phyloP scores from a whole-genome alignment of 2,888 invertebrate genomes.

The Rosalia funebris region DNA sequence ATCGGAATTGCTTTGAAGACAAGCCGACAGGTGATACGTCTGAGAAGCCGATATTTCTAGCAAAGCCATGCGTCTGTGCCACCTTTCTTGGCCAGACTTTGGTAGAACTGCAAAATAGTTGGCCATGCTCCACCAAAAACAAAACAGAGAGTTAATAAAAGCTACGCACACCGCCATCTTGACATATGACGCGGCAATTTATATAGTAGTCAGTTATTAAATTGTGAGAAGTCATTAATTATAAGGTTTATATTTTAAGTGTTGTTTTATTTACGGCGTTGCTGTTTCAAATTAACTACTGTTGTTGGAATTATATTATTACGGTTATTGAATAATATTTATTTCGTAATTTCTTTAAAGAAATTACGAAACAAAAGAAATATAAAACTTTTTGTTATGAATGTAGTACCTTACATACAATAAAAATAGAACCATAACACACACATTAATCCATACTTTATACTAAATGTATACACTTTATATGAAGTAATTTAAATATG shows the following conservation, averaged over 20 bases:
- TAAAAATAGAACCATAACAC: too few relatives aligned
- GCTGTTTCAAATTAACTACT: conserved; percentile 22
- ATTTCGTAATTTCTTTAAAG: too few relatives aligned
- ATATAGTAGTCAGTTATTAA: conserved; percentile 57
- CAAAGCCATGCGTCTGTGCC: conserved; percentile 47
- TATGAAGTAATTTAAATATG: too few relatives aligned
- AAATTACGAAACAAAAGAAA: too few relatives aligned
- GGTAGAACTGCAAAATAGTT: conserved; percentile 49
- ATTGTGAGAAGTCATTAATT: conserved; percentile 58
- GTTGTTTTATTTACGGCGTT: conserved; percentile 49
- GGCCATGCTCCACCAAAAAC: conserved; percentile 59
- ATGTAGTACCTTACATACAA: too few relatives aligned
- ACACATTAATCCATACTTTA: too few relatives aligned
- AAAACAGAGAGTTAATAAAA: conserved; percentile 50
- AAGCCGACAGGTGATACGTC: conserved; percentile 55
- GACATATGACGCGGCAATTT: conserved; percentile 55
- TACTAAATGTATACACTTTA: too few relatives aligned
- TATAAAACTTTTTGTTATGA: too few relatives aligned
- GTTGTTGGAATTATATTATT: background rate
- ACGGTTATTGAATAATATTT: too few relatives aligned
- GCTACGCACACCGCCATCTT: conserved; percentile 55
- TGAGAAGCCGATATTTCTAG: conserved; percentile 53
- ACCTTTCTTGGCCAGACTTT: conserved; percentile 50
- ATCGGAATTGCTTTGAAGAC: conserved; percentile 53
- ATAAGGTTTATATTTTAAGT: conserved; percentile 56